Evolutionary conservation across 1,140 invertebrate genomes (phyloP), one percentile per base, ranked within the genome.

Genomic region (Drosophila nasuta): DNA sequence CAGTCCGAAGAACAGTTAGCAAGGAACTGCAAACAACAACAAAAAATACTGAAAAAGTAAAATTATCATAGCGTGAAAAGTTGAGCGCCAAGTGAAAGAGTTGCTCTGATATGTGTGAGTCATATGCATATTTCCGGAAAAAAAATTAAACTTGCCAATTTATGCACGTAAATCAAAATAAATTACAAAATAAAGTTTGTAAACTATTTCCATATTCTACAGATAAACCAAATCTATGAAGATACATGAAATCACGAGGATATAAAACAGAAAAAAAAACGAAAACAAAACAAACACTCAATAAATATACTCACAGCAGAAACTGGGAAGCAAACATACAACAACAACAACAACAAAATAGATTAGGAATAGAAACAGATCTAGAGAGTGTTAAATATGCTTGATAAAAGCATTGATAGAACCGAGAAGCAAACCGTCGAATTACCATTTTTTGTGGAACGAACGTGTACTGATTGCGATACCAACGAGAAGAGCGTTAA

Each of bases 381-480:
- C 64, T 58, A 54, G 71, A 79, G 30, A 48, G 52, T 66, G 54
- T 77, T 81, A 85, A 86, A 82, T 83, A 67, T 75, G 72, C 73
- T 77, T 76, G 43, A 70, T 75, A 59, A 10, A 58, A 62, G 62
- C 56, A 76, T 66, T 76, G 56, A 71, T 62, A 45, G 43, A 60
- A 17, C 10, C 41, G 41, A 43, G 58, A 38, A 41, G 20, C 20
- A 25, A 72, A 76, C 62, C 54, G 74, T 76, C 74, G 68, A 65
- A 72, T 72, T 76, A 76, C 74, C 74, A 76, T 76, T 72, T 60
- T 56, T 65, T 71, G 54, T 72, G 60, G 68, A 76, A 52, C 66
- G 67, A 63, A 63, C 66, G 67, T 71, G 67, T 70, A 75, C 59
- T 20, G 56, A 76, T 48, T 59, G 68, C 68, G 51, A 62, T 65